These are phyloP conservation scores for Lithophane socia DNA, from an alignment of 2,888 invertebrate genomes.

Conservation along the genomic window DNA sequence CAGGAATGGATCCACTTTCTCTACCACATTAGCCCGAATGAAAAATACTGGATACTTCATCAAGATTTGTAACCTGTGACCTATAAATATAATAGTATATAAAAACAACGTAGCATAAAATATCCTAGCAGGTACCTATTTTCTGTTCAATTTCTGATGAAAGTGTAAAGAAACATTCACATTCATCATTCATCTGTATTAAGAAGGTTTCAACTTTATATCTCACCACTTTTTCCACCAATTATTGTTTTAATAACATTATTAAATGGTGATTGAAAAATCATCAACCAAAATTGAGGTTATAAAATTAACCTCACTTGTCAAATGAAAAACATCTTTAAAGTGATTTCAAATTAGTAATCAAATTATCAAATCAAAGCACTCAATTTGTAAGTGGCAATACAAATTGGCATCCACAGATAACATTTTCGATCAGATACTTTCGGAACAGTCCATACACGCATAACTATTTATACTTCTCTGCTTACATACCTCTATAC, in stretches of 20 bases:
- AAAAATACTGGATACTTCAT: not conserved
- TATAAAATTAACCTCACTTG: not conserved
- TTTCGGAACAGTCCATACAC: not conserved
- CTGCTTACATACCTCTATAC: not conserved
- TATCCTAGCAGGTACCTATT: too few species aligned
- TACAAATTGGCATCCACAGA: not conserved
- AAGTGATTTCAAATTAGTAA: not conserved
- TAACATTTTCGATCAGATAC: not conserved
- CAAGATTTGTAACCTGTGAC: too few species aligned
- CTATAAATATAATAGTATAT: too few species aligned
- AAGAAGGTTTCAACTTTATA: not conserved
- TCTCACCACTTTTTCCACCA: not conserved
- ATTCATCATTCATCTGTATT: too few species aligned
- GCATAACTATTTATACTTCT: not conserved
- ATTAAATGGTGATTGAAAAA: too few species aligned
- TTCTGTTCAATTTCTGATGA: too few species aligned
- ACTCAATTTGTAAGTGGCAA: not conserved
- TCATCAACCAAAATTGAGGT: too few species aligned
- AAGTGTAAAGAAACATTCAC: too few species aligned
- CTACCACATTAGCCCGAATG: not conserved
- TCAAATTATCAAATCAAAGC: not conserved
- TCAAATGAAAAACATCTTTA: not conserved
- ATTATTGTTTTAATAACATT: not conserved
- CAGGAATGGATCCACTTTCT: not conserved
- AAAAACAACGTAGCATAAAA: too few species aligned